phyloP scores from a whole-genome alignment of 2,113 vertebrate genomes.

The Pluvianellus socialis region DNA sequence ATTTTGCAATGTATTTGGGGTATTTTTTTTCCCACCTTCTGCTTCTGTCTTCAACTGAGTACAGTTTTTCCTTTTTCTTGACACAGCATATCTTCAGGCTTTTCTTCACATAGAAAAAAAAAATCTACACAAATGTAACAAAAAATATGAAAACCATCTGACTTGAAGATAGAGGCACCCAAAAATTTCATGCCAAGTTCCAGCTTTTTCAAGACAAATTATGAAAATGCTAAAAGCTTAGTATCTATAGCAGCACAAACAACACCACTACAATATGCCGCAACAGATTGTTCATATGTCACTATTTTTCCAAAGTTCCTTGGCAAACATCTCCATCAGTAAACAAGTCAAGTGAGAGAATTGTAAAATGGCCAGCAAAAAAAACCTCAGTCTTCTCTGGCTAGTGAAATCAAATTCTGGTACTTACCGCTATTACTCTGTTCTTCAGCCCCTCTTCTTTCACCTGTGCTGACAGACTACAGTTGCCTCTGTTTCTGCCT shows the following conservation, averaged over 20 bases:
- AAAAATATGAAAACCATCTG: slow-evolving; percentile 45
- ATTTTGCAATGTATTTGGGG: background rate
- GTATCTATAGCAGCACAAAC: slow-evolving; percentile 63
- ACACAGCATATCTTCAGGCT: background rate
- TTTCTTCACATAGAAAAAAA: background rate
- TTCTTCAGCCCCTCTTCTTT: background rate
- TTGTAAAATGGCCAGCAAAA: slow-evolving; percentile 29
- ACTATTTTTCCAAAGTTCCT: slow-evolving; percentile 61
- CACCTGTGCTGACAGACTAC: slow-evolving; percentile 31
- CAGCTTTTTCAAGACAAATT: slow-evolving; percentile 53
- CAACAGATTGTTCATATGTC: slow-evolving; percentile 69
- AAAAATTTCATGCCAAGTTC: slow-evolving; percentile 31
- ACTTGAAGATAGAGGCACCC: background rate
- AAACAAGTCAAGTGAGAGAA: slow-evolving; percentile 45
- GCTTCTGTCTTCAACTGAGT: background rate
- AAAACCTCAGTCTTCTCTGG: background rate
- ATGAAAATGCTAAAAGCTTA: slow-evolving; percentile 39
- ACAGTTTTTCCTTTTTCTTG: background rate
- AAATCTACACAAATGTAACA: background rate
- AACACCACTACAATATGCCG: slow-evolving; percentile 56
- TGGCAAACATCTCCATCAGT: slow-evolving; percentile 58
- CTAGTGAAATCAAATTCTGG: slow-evolving; percentile 4
- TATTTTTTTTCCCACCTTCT: background rate
- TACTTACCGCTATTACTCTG: slow-evolving; percentile 1
- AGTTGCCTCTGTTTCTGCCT: background rate